Base-by-base conservation (phyloP, 2,888 invertebrate species). In the Micropterix aruncella region DNA sequence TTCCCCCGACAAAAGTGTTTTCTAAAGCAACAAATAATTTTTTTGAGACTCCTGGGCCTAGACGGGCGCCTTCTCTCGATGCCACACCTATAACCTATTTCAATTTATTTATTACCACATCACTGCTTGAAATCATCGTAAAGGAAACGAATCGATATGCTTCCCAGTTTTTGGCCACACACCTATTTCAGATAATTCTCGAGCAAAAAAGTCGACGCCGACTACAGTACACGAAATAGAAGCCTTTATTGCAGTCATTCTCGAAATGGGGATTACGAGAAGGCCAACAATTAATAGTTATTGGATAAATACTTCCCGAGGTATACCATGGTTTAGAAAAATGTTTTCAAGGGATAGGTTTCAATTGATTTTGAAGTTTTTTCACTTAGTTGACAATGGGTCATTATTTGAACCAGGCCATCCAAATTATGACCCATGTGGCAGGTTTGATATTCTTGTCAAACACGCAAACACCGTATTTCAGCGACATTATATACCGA, bases 381-480 rank as follows among this genome's bases (percentile, higher is more conserved):
- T 38, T 38, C 38, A 38, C 14, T 14, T 38, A 14, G 38, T 38
- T 9, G 14, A 38, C 16, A 38, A 38, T 38, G 15, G 4, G 15
- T 9, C 17, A 38, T 46, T 51, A 46, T 2, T 44, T 43, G 38
- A 27, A 47, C 49, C 42, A 15, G 47, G 47, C 19, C 45, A 38
- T 46, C 37, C 17, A 42, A 46, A 48, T 42, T 53, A 53, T 19
- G 50, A 53, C 46, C 49, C 51, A 16, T 38, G 38, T 38, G 38
- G 9, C 7, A 38, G 38, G 38, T 38, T 38, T 14, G 5, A 38
- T 15, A 5, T 46, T 46, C 47, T 53, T 19, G 50, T 52, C 46
- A 42, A 49, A 14, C 52, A 53, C 36, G 51, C 52, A 43, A 53
- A 53, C 48, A 44, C 15, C 2, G 46, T 46, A 42, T 53, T 53